Evolutionary conservation across 53 echinoderm and acorn worm genomes (phyloP).

Genomic region (Apostichopus leukothele): DNA sequence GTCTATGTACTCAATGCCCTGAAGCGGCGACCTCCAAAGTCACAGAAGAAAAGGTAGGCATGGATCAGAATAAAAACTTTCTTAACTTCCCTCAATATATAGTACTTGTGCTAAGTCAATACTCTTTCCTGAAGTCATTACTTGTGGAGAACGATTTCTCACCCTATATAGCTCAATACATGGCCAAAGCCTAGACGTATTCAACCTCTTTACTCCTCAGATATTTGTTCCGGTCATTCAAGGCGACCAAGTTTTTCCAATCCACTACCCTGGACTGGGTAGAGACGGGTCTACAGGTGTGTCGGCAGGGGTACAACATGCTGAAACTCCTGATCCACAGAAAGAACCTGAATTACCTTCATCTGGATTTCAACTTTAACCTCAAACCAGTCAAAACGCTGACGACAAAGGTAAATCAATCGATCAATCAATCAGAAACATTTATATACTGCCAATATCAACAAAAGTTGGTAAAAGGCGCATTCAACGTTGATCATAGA

Average conservation of each 20-base stretch:
- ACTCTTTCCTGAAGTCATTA: too few species aligned
- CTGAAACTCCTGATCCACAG: constrained; percentile 92
- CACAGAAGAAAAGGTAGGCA: constrained; percentile 96
- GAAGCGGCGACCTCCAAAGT: constrained; percentile 95
- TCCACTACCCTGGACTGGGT: constrained; percentile 97
- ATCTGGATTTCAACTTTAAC: constrained; percentile 99
- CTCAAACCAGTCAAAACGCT: constrained; percentile 98
- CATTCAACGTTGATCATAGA: too few species aligned
- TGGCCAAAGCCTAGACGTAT: too few species aligned
- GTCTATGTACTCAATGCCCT: constrained; percentile 94
- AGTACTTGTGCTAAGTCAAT: too few species aligned
- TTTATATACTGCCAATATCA: too few species aligned
- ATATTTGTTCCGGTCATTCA: constrained; percentile 96
- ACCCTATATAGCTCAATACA: too few species aligned
- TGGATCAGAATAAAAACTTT: too few species aligned
- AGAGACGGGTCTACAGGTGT: constrained; percentile 92
- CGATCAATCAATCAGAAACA: too few species aligned
- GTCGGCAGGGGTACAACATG: constrained; percentile 99
- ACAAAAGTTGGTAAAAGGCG: too few species aligned
- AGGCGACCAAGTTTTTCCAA: constrained; percentile 99
- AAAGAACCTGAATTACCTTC: constrained; percentile 98
- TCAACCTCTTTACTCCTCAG: constrained; percentile 33
- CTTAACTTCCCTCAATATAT: too few species aligned
- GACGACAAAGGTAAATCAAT: constrained; percentile 77
- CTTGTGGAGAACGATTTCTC: too few species aligned